phyloP scores from a whole-genome alignment of 2,888 invertebrate genomes.

The Limnephilus rhombicus region DNA sequence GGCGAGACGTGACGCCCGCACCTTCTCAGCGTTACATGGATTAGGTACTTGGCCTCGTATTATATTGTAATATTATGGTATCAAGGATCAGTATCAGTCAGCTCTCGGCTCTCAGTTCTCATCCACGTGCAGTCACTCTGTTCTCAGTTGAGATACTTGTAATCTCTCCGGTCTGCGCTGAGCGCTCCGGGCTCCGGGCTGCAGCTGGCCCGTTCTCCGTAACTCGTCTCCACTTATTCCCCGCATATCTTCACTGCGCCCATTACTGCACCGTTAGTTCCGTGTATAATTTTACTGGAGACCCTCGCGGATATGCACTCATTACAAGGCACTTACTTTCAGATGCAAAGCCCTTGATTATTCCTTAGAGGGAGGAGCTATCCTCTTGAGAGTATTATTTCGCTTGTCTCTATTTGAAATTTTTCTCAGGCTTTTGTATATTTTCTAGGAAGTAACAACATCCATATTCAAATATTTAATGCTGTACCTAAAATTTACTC shows the following conservation, averaged over 20 bases:
- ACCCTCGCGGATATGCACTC: constrained; percentile 52
- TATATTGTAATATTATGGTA: neutral
- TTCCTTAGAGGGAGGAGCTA: constrained; percentile 20
- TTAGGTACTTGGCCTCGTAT: neutral
- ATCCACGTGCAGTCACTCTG: constrained; percentile 3
- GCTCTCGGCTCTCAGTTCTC: neutral
- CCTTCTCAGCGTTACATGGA: neutral
- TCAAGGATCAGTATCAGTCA: neutral
- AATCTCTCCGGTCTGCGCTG: neutral
- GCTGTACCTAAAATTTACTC: neutral
- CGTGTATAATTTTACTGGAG: constrained; percentile 54
- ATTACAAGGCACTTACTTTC: constrained; percentile 55
- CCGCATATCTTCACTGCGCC: neutral
- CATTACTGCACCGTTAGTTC: constrained; percentile 42
- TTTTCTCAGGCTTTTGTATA: neutral
- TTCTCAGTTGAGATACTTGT: neutral
- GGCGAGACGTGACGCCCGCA: constrained; percentile 26
- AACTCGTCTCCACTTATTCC: neutral
- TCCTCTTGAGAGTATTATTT: constrained; percentile 14
- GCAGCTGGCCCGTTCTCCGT: neutral
- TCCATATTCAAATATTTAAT: neutral
- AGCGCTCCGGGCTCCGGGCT: neutral
- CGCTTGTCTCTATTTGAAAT: neutral
- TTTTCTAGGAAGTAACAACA: neutral
- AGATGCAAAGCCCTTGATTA: constrained; percentile 54